These are phyloP conservation scores for Naja naja DNA, from an alignment of 2,113 vertebrate species.

Conservation along the genomic window DNA sequence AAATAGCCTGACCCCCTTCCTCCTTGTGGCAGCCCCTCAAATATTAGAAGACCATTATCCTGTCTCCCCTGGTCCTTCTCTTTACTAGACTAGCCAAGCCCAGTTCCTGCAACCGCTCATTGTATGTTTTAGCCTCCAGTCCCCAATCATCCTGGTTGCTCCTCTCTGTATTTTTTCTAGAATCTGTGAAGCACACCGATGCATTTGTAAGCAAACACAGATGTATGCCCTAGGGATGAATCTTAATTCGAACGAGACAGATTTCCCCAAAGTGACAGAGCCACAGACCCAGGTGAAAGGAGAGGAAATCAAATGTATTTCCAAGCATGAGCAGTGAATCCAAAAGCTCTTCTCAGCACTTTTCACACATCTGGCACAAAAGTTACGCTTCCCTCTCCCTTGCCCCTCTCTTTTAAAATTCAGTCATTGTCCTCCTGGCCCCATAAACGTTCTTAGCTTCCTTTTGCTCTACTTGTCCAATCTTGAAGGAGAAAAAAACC, in stretches of 20 bases:
- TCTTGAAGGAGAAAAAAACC: background rate
- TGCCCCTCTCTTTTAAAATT: background rate
- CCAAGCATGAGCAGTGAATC: background rate
- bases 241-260: background rate
- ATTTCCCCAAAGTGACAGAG: background rate
- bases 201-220: background rate
- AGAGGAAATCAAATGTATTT: background rate
- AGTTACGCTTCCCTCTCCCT: background rate
- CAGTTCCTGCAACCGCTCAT: too few relatives aligned
- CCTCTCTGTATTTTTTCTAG: too few relatives aligned
- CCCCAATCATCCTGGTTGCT: too few relatives aligned
- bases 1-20: too few relatives aligned
- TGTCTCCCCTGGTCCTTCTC: too few relatives aligned
- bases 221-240: background rate
- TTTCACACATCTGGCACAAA: background rate
- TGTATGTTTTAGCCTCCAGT: too few relatives aligned
- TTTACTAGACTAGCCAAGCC: too few relatives aligned
- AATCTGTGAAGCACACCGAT: background rate
- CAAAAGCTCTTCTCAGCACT: background rate
- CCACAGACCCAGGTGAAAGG: background rate
- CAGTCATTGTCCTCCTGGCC: background rate
- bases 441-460: background rate
- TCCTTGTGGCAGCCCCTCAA: too few relatives aligned
- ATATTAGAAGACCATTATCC: too few relatives aligned
- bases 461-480: background rate